Conservation (phyloP, 2,113 vertebrate genomes). For the Triplophysa dalaica region DNA sequence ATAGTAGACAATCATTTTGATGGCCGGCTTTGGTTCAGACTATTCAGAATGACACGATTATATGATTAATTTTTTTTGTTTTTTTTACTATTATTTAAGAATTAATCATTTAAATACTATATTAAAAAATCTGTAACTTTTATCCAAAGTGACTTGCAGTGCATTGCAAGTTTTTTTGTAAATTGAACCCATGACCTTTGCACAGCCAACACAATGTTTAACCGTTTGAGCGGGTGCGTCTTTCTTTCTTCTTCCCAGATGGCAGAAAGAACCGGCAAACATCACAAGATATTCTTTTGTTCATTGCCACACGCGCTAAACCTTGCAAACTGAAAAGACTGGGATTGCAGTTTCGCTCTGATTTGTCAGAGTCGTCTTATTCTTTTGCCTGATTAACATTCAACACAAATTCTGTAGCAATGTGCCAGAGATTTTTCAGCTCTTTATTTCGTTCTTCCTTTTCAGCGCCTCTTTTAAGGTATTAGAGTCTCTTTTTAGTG, state of each 20-base stretch:
- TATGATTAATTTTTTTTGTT: no score
- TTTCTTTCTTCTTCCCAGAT: background rate
- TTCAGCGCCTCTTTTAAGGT: constrained; percentile 25
- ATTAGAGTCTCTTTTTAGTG: constrained; percentile 45
- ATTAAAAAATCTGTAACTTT: no score
- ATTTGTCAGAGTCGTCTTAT: constrained; percentile 5
- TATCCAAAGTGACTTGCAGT: no score
- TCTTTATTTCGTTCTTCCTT: constrained; percentile 17
- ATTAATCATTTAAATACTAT: no score
- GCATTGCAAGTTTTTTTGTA: no score
- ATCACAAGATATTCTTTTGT: constrained; percentile 1
- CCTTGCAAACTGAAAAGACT: constrained; percentile 5
- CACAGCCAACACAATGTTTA: background rate
- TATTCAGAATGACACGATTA: no score
- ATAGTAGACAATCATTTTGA: no score
- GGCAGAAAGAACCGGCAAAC: background rate
- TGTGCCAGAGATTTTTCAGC: constrained; percentile 18
- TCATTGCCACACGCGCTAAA: background rate
- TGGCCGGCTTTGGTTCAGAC: no score
- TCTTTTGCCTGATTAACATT: constrained; percentile 28
- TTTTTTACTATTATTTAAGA: no score
- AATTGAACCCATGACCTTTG: no score
- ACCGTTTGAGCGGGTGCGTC: background rate
- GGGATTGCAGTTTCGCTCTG: constrained; percentile 1
- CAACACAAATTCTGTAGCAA: constrained; percentile 18